Base-by-base conservation (phyloP, 1,140 invertebrate genomes). In the Araneus ventricosus region DNA sequence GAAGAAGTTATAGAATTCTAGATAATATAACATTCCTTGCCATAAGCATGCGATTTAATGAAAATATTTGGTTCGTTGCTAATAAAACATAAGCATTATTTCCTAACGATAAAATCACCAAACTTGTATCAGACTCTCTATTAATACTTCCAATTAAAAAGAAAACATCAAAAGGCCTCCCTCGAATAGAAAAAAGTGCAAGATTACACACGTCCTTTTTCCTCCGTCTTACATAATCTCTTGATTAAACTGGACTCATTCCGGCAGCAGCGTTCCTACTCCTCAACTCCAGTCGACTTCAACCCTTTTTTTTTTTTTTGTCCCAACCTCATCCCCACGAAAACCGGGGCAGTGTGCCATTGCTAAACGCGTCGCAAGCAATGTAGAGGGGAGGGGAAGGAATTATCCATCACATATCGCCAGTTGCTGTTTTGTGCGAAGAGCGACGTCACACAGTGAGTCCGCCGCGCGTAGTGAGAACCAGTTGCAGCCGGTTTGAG, bases 291-390 rank as follows among this genome's bases (percentile, higher is more conserved):
- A 37, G 24, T 85, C 30, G 45, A 57, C 82, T n/a, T 45, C 75
- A 80, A 80, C 75, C 39, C 75, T 80, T 67, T 67, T 67, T 52
- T 63, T n/a, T 63, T n/a, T n/a, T 61, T 24, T 14, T n/a, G 7
- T 1, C 79, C 45, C 27, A 57, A 7, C 84, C 52, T 22, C 52
- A n/a, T 61, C 84, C 4, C 30, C n/a, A 8, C 10, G 52, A n/a
- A 88, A 88, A 67, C 41, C 86, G 39, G 86, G 86, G 59, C 86
- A 88, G 30, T 88, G 86, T 88, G 86, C 86, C 86, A 88, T 57
- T 88, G 61, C 86, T 57, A 88, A 70, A 86, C 70, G 17, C 70
- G 70, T 34, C 70, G 30, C 70, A 22, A 63, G 6, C 20, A 63
- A 7, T 20, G 4, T 0, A 4, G 1, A 24, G 20, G 70, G 17